A percentile compares a stretch with the other conserved stretches of the same genome.
phyloP scores from a whole-genome alignment of 2,113 vertebrate genomes.

The Oreochromis niloticus region DNA sequence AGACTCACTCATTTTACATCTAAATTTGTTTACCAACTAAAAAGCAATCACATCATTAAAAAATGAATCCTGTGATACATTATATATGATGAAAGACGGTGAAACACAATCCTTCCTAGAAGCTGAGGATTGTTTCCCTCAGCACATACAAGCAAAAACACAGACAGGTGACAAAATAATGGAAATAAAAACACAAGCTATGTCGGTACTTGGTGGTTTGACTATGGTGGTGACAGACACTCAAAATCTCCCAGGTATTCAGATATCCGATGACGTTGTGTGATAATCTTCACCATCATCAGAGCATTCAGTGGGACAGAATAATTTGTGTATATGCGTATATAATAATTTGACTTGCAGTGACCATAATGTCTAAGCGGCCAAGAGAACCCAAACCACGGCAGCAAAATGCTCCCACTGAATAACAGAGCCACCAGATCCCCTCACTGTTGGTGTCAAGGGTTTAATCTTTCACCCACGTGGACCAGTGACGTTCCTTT shows the following conservation, averaged over 20 bases:
- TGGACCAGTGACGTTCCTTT: neutral
- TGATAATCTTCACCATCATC: neutral
- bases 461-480: neutral
- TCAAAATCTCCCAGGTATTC: neutral
- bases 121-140: neutral
- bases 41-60: neutral
- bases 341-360: neutral
- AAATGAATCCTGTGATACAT: neutral
- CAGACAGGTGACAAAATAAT: neutral
- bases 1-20: neutral
- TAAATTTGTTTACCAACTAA: neutral
- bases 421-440: neutral
- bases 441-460: neutral
- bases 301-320: neutral
- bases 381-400: neutral
- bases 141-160: neutral
- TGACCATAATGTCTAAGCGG: accelerated
- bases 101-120: neutral
- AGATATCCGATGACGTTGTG: accelerated
- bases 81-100: neutral
- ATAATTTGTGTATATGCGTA: neutral
- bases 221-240: neutral
- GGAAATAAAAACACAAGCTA: neutral
- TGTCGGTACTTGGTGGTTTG: neutral
- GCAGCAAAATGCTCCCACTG: neutral